A percentile compares a stretch with the other conserved stretches of the same genome.
Evolutionary conservation across 2,113 vertebrate species (phyloP).

Genomic region (Syngnathus typhle): DNA sequence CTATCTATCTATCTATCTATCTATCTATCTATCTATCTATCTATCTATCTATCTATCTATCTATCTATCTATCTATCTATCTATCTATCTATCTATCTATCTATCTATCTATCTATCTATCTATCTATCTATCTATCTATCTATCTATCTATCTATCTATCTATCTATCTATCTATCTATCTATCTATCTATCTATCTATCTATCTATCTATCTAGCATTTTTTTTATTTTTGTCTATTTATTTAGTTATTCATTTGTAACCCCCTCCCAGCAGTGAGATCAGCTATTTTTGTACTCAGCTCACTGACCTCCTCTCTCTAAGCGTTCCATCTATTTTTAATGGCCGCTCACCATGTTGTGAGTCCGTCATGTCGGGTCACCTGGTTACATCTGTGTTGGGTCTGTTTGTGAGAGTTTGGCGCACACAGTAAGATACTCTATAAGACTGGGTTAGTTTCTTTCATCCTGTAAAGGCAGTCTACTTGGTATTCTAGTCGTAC

Average conservation of each 20-base stretch:
- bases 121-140: too few species aligned
- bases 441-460: background rate
- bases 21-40: too few species aligned
- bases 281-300: conserved; percentile 1
- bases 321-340: conserved; percentile 44
- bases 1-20: too few species aligned
- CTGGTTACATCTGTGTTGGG: conserved; percentile 9
- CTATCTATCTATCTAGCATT: too few species aligned
- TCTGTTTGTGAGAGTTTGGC: conserved; percentile 15
- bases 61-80: too few species aligned
- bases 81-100: too few species aligned
- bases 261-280: conserved; percentile 10
- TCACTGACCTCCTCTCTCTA: conserved; percentile 13
- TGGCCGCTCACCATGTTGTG: conserved; percentile 27
- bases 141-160: too few species aligned
- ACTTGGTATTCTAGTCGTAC: conserved; percentile 20
- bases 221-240: background rate
- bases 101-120: too few species aligned
- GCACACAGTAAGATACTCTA: background rate
- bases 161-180: too few species aligned
- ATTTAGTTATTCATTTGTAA: background rate
- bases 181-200: too few species aligned
- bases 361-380: conserved; percentile 10
- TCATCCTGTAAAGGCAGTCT: background rate
- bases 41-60: too few species aligned